phyloP scores from a whole-genome alignment of 2,797 vertebrate genomes.

The Forpus xanthops region DNA sequence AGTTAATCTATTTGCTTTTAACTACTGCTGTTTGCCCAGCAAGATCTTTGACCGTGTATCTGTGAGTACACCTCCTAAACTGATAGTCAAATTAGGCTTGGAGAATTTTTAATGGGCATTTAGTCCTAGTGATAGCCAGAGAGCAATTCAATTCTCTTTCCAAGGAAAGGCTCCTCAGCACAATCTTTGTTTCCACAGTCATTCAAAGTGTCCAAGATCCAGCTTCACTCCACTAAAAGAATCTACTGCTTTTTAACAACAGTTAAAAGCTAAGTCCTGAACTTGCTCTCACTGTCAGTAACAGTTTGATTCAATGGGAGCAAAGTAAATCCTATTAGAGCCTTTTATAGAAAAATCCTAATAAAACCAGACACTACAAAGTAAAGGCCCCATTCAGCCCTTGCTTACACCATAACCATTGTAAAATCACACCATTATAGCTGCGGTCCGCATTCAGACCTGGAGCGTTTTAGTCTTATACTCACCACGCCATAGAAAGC shows the following conservation, averaged over 20 bases:
- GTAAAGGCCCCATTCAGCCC: background rate
- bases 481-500: background rate
- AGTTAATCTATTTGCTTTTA: background rate
- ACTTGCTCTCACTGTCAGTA: slow-evolving; percentile 52
- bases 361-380: slow-evolving; percentile 55
- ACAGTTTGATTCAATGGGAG: slow-evolving; percentile 50
- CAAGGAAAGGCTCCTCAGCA: background rate
- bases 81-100: background rate
- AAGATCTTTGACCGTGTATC: background rate
- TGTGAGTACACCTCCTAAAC: background rate
- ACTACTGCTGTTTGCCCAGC: background rate
- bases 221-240: slow-evolving; percentile 3
- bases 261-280: slow-evolving; percentile 36
- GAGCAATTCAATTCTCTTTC: background rate
- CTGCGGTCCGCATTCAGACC: background rate
- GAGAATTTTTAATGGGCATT: background rate
- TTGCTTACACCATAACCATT: background rate
- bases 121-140: background rate
- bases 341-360: slow-evolving; percentile 46
- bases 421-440: background rate
- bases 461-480: background rate
- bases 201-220: background rate
- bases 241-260: slow-evolving; percentile 34
- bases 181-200: slow-evolving; percentile 2
- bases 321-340: slow-evolving; percentile 59